A percentile compares a stretch with the other conserved stretches of the same genome.
Evolutionary conservation across 1,140 invertebrate species (phyloP).

Genomic region (Drosophila parvula): DNA sequence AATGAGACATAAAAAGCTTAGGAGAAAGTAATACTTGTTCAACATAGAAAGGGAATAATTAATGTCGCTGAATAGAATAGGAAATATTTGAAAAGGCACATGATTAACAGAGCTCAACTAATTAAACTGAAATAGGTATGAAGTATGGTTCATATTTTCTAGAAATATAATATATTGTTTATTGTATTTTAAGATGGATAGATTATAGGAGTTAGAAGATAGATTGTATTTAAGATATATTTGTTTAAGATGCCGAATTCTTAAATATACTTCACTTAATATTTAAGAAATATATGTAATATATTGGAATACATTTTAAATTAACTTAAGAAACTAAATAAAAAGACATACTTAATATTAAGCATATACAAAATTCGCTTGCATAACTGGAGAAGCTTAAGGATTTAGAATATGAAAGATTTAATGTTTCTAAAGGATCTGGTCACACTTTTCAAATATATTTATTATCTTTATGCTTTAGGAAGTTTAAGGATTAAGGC

Average conservation of each 20-base stretch:
- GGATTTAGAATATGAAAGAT: too few relatives aligned
- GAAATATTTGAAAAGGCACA: conserved; percentile 1
- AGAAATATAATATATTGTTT: not conserved
- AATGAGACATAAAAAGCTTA: conserved; percentile 33
- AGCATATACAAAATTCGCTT: too few relatives aligned
- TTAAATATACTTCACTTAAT: not conserved
- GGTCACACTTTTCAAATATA: too few relatives aligned
- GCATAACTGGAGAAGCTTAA: too few relatives aligned
- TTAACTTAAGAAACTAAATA: too few relatives aligned
- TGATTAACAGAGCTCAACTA: not conserved
- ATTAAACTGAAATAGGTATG: not conserved
- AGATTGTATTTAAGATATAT: too few relatives aligned
- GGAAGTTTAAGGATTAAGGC: too few relatives aligned
- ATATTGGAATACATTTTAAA: too few relatives aligned
- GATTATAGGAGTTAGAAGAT: too few relatives aligned
- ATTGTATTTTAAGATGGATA: not conserved
- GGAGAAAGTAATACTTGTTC: conserved; percentile 15
- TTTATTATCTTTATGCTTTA: too few relatives aligned
- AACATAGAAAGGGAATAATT: conserved; percentile 22
- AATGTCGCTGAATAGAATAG: conserved; percentile 15
- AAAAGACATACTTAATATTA: too few relatives aligned
- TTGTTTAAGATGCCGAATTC: not conserved
- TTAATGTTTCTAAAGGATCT: not conserved
- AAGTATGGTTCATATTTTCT: not conserved
- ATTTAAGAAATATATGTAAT: too few relatives aligned